Percentiles rank a stretch among this genome's conserved stretches.
Conservation (phyloP, 2,797 vertebrate species). For the Phrynocephalus vlangalii region DNA sequence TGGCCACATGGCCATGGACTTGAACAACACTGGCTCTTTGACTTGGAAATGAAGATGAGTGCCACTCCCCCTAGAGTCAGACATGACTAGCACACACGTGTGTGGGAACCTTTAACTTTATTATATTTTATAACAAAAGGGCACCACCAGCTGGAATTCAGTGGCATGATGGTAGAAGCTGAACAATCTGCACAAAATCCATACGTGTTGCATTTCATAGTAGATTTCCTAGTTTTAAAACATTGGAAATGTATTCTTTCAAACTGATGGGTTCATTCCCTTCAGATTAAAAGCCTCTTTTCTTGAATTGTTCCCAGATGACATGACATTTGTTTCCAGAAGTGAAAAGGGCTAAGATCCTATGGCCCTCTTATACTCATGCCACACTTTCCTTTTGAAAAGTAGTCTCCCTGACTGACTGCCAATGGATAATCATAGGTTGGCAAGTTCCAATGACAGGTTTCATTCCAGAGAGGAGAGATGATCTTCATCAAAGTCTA, state of each 20-base stretch:
- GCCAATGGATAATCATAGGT: background rate
- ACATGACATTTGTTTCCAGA: background rate
- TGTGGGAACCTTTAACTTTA: too few relatives aligned
- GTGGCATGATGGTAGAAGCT: constrained; percentile 1
- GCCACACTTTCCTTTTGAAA: too few relatives aligned
- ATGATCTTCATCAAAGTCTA: background rate
- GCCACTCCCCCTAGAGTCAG: too few relatives aligned
- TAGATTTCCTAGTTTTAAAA: background rate
- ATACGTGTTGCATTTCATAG: background rate
- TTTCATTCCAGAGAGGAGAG: background rate
- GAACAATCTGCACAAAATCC: background rate
- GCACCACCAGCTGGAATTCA: background rate
- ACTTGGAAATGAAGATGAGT: too few relatives aligned
- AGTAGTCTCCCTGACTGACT: background rate
- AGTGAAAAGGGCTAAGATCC: background rate
- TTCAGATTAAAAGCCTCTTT: background rate
- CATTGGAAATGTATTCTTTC: background rate
- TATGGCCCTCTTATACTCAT: too few relatives aligned
- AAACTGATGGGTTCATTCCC: background rate
- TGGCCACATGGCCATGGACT: too few relatives aligned
- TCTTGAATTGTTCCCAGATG: background rate
- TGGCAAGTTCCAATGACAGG: background rate
- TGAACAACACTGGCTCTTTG: too few relatives aligned
- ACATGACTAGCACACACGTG: too few relatives aligned
- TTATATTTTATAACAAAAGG: background rate